Base-by-base conservation (phyloP, 2,797 vertebrate genomes). In the Podarcis siculus region DNA sequence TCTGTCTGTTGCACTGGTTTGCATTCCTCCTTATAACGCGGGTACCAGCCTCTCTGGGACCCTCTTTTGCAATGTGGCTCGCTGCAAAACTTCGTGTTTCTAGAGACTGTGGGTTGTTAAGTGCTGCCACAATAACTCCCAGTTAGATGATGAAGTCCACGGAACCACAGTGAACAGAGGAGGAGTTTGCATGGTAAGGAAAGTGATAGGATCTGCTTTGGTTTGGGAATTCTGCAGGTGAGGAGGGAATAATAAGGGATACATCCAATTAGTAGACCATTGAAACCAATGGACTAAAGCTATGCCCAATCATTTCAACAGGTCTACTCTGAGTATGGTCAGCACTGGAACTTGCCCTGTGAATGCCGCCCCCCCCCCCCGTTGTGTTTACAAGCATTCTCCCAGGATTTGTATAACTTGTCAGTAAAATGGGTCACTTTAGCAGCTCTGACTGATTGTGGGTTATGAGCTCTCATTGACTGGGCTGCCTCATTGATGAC, bases 401-500 rank as follows among this genome's bases (percentile, higher is more conserved):
- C 77, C 73, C 39, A 32, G 23, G 83, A 17, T 76, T 42, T 67
- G 72, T 89, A 30, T 89, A 83, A 88, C 84, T 75, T 93, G 88
- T 91, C 85, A 84, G 71, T 86, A 85, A 84, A 75, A 90, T 27
- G 86, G 5, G 4, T 0, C 42, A 30, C 35, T 80, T 49, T 21
- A 83, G 1, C 0, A 73, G 88, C 86, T 87, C 32, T 15, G 1
- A 79, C 86, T 87, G 92, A 61, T 75, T 2, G 13, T 0, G 78
- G 12, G 61, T 86, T 79, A 8, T 73, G 21, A 78, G 66, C 92
- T 91, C 72, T 80, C 21, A 37, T 89, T 37, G 78, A 61, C 90
- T 1, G 85, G 87, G 2, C 42, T 91, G 86, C 85, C 90, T 82
- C 89, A 71, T 80, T 89, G 93, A 89, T 91, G 90, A 39, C 0